These are phyloP conservation scores for Camponotus pennsylvanicus DNA, from an alignment of 1,140 invertebrate species.

Conservation along the genomic window DNA sequence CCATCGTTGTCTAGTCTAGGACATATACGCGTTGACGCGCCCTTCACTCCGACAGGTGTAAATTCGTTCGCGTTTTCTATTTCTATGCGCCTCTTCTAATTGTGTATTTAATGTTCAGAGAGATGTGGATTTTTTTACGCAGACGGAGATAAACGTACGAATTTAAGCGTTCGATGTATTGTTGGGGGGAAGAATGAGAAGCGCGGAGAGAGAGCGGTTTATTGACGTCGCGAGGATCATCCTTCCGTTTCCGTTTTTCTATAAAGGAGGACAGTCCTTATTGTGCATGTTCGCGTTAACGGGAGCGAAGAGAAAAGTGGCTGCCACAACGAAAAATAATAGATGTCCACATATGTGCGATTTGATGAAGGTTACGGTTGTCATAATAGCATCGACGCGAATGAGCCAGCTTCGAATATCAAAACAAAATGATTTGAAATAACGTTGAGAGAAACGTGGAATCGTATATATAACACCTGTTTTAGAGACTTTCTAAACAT, in stretches of 20 bases:
- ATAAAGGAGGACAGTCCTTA: slow-evolving; percentile 41
- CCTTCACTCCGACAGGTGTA: slow-evolving; percentile 25
- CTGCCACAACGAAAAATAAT: slow-evolving; percentile 54
- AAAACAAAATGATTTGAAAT: slow-evolving; percentile 20
- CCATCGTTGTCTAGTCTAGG: slow-evolving; percentile 65
- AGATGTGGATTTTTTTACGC: slow-evolving; percentile 35
- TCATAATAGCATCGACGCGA: slow-evolving; percentile 24
- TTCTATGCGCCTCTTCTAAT: not conserved
- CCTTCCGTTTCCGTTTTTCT: slow-evolving; percentile 17
- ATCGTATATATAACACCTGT: not conserved
- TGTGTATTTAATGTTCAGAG: not conserved
- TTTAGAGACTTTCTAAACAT: not conserved
- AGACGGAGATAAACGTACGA: slow-evolving; percentile 43
- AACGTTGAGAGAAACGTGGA: not conserved
- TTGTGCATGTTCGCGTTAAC: slow-evolving; percentile 40
- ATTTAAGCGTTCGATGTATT: slow-evolving; percentile 39
- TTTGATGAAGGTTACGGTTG: slow-evolving; percentile 46
- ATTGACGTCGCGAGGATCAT: slow-evolving; percentile 31
- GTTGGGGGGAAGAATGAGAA: slow-evolving; percentile 23
- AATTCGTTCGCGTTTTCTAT: not conserved
- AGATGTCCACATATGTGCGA: slow-evolving; percentile 4
- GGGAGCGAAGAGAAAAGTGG: slow-evolving; percentile 16
- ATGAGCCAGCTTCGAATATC: slow-evolving; percentile 21
- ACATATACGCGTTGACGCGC: not conserved
- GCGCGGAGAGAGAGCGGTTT: not conserved